These are phyloP conservation scores for Silurus glanis DNA, from an alignment of 2,113 vertebrate species.

Conservation along the genomic window DNA sequence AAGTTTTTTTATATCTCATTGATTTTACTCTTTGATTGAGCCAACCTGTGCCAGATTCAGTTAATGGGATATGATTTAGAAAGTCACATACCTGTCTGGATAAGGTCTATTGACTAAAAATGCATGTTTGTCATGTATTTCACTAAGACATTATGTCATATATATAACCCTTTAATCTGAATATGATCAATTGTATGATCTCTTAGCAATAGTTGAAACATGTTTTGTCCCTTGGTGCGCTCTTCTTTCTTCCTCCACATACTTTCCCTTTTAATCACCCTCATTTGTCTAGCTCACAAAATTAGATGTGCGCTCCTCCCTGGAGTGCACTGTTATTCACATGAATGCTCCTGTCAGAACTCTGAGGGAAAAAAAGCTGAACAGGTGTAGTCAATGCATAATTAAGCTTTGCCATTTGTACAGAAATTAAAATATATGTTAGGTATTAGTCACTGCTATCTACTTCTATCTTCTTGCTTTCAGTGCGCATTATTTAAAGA, in stretches of 20 bases:
- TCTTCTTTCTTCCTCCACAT: neutral
- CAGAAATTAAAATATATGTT: conserved; percentile 3
- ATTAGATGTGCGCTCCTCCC: conserved; percentile 30
- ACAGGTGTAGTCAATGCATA: conserved; percentile 28
- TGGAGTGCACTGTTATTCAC: conserved; percentile 13
- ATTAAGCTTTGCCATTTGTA: conserved; percentile 31
- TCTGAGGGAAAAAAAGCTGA: conserved; percentile 4
- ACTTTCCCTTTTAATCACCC: neutral
- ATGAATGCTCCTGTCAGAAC: conserved; percentile 25
- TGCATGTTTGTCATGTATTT: neutral
- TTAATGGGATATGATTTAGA: no score
- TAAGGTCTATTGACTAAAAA: no score
- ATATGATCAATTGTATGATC: neutral
- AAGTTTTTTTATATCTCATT: no score
- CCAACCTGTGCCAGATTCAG: no score
- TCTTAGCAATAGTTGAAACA: neutral
- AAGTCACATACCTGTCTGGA: no score
- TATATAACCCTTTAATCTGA: neutral
- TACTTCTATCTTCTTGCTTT: neutral
- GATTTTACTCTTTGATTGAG: no score
- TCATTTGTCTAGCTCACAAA: conserved; percentile 26
- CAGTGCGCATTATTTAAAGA: neutral
- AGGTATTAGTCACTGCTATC: neutral
- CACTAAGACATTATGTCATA: neutral
- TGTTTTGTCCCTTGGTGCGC: neutral